Base-by-base conservation (phyloP, 2,797 vertebrate species). In the Poeciliopsis turneri region DNA sequence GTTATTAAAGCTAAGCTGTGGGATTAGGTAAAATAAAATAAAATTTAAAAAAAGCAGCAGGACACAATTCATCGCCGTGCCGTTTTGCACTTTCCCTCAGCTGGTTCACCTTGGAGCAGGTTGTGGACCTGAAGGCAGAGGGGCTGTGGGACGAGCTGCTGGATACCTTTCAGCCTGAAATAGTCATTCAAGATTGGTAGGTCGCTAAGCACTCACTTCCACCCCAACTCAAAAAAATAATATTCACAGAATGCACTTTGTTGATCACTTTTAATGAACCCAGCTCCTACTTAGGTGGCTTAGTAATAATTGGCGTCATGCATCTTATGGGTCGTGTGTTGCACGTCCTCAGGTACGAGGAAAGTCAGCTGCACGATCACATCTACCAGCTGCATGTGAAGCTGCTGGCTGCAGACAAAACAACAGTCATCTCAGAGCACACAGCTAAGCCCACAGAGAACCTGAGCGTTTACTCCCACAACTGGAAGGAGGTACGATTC, bases 91-190 rank as follows among this genome's bases (percentile, higher is more conserved):
- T 69, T 39, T 30, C 82, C 72, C 59, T 76, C 90, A 98, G 97
- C 92, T 97, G 97, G 97, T 96, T 96, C 1, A 83, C 96, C 85
- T 90, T 96, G 93, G 95, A 97, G 86, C 97, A 98, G 91, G 51
- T 90, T 0, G 91, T 97, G 77, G 96, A 97, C 83, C 93, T 98
- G 66, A 93, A 96, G 90, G 95, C 94, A 0, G 95, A 97, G 81
- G 96, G 96, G 75, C 79, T 97, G 25, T 98, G 97, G 97, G 94
- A 96, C 0, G 92, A 96, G 81, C 89, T 97, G 10, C 90, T 98
- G 74, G 97, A 98, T 33, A 81, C 84, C 0, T 95, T 95, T 85
- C 96, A 97, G 88, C 97, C 97, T 0, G 90, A 95, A 78, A 96
- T 97, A 43, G 87, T 92, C 0, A 43, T 97, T 78, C 91, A 97